A percentile compares a stretch with the other conserved stretches of the same genome.
These are phyloP conservation scores for Heterochromis multidens DNA, from an alignment of 2,113 vertebrate species.

Conservation along the genomic window DNA sequence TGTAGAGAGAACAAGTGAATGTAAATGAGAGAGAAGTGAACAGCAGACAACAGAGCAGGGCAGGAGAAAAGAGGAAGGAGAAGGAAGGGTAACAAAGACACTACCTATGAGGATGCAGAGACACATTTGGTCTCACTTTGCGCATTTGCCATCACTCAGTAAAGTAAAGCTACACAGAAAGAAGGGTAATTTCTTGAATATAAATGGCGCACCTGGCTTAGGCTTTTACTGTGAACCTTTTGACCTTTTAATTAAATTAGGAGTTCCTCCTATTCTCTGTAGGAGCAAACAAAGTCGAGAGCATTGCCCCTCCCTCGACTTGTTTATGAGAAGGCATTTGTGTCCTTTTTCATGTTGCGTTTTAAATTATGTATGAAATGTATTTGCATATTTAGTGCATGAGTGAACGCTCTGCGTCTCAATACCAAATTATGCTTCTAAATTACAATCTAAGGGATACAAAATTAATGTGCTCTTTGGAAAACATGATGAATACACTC, in stretches of 20 bases:
- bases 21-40: conserved; percentile 23
- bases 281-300: neutral
- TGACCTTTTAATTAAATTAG: conserved; percentile 40
- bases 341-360: conserved; percentile 39
- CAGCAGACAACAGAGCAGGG: neutral
- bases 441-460: conserved; percentile 18
- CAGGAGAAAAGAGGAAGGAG: neutral
- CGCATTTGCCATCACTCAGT: neutral
- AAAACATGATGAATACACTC: conserved; percentile 3
- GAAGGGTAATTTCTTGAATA: neutral
- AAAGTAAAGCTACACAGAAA: neutral
- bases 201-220: neutral
- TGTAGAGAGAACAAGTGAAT: conserved; percentile 17
- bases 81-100: neutral
- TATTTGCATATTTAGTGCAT: conserved; percentile 41
- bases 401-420: conserved; percentile 16
- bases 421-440: conserved; percentile 4
- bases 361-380: conserved; percentile 51
- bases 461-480: conserved; percentile 27
- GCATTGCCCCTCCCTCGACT: neutral
- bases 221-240: neutral
- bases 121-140: neutral
- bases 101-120: neutral
- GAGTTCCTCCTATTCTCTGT: conserved; percentile 3
- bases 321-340: conserved; percentile 32